Percentiles rank a stretch among this genome's conserved stretches.
Conservation (phyloP, 2,113 vertebrate species). For the Ameiurus melas region DNA sequence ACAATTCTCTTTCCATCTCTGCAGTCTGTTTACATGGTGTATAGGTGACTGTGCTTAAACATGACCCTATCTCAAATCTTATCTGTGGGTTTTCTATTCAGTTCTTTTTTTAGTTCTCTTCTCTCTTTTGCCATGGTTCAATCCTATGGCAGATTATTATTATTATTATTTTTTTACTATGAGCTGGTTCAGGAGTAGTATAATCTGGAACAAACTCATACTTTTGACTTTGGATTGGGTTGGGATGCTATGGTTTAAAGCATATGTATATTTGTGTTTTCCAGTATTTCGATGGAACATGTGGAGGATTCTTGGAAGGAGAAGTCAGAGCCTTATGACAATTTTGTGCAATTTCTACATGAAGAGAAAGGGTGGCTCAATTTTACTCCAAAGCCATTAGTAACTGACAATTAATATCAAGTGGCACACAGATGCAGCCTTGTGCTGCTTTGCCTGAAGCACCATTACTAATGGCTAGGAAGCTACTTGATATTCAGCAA, state of each 20-base stretch:
- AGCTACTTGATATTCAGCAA: constrained; percentile 70
- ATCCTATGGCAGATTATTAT: not conserved
- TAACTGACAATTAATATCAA: constrained; percentile 72
- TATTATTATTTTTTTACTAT: not conserved
- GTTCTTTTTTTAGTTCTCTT: not conserved
- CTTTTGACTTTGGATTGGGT: not conserved
- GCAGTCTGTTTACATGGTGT: not conserved
- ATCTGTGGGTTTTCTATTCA: not conserved
- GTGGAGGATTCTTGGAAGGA: constrained; percentile 53
- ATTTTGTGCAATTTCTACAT: constrained; percentile 52
- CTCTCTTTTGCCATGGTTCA: not conserved
- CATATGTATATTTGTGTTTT: constrained; percentile 47
- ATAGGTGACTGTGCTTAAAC: not conserved
- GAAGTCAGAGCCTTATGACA: constrained; percentile 45
- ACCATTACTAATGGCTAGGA: constrained; percentile 69
- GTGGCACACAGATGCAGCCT: constrained; percentile 72
- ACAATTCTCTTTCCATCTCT: not conserved
- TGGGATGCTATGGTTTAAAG: not conserved
- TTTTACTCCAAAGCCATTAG: constrained; percentile 58
- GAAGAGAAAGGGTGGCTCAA: constrained; percentile 55
- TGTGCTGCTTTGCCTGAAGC: constrained; percentile 74
- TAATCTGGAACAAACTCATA: not conserved
- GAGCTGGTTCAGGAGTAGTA: not conserved
- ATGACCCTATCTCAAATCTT: not conserved
- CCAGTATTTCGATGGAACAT: constrained; percentile 70